Evolutionary conservation across 2,888 invertebrate genomes (phyloP).

Genomic region (Trichogramma dendrolimi): DNA sequence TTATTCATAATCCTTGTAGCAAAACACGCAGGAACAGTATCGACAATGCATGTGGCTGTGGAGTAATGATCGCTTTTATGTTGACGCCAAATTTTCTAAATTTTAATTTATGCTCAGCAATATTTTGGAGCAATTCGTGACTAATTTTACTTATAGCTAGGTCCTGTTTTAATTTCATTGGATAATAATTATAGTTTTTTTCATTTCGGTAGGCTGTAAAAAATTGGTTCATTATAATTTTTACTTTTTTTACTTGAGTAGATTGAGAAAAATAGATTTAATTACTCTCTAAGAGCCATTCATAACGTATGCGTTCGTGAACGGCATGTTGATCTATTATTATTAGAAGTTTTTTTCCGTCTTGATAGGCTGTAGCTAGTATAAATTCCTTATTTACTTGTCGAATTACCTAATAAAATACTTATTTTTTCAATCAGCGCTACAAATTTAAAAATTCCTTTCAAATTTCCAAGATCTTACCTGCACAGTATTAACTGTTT

Average conservation of each 20-base stretch:
- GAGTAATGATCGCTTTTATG: slow-evolving; percentile 47
- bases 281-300: slow-evolving; percentile 63
- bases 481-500: slow-evolving; percentile 22
- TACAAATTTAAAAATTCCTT: not conserved
- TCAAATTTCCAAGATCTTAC: slow-evolving; percentile 5
- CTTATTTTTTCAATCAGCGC: not conserved
- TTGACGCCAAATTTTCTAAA: slow-evolving; percentile 60
- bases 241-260: slow-evolving; percentile 1
- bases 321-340: slow-evolving; percentile 86
- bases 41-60: slow-evolving; percentile 51
- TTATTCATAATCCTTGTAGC: slow-evolving; percentile 46
- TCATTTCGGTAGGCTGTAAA: slow-evolving; percentile 54
- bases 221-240: not conserved
- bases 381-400: slow-evolving; percentile 77
- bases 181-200: slow-evolving; percentile 39
- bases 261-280: slow-evolving; percentile 8
- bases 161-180: slow-evolving; percentile 36
- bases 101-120: slow-evolving; percentile 47
- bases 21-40: slow-evolving; percentile 63
- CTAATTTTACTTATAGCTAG: slow-evolving; percentile 38
- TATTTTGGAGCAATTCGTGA: slow-evolving; percentile 25
- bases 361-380: slow-evolving; percentile 51
- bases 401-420: slow-evolving; percentile 58
- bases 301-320: slow-evolving; percentile 77
- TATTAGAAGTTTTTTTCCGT: slow-evolving; percentile 56